These are phyloP conservation scores for Meloidogyne exigua DNA, from an alignment of 1,140 invertebrate genomes.

Conservation along the genomic window DNA sequence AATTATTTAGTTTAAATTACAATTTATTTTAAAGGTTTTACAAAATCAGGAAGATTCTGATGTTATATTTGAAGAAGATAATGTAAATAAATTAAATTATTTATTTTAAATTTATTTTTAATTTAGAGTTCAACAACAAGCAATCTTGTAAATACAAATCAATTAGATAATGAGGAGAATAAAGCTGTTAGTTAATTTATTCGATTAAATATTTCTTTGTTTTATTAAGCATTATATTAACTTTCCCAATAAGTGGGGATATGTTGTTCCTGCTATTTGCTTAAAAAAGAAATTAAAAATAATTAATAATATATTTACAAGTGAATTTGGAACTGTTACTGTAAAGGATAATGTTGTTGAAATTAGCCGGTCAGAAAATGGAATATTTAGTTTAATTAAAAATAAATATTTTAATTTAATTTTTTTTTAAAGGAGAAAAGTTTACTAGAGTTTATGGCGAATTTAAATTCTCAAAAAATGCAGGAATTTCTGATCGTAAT, in stretches of 20 bases:
- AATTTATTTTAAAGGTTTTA: neutral
- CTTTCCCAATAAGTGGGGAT: neutral
- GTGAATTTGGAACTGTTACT: neutral
- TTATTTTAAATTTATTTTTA: neutral
- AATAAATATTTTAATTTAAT: neutral
- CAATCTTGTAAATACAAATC: neutral
- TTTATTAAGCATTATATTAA: neutral
- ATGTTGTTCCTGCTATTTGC: neutral
- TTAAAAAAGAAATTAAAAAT: neutral
- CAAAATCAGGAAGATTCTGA: neutral
- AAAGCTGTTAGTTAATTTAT: neutral
- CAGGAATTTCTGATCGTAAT: neutral
- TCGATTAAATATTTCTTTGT: neutral
- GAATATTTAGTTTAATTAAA: neutral
- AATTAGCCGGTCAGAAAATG: neutral
- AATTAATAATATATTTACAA: neutral
- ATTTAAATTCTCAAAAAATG: neutral
- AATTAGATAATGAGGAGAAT: neutral
- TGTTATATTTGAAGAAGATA: neutral
- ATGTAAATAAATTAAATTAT: neutral
- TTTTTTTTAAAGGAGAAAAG: neutral
- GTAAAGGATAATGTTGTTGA: neutral
- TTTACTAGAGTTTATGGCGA: neutral
- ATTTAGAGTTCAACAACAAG: neutral
- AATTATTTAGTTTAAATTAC: neutral